Base-by-base conservation (phyloP, 1,140 invertebrate genomes). In the Eurosta solidaginis region DNA sequence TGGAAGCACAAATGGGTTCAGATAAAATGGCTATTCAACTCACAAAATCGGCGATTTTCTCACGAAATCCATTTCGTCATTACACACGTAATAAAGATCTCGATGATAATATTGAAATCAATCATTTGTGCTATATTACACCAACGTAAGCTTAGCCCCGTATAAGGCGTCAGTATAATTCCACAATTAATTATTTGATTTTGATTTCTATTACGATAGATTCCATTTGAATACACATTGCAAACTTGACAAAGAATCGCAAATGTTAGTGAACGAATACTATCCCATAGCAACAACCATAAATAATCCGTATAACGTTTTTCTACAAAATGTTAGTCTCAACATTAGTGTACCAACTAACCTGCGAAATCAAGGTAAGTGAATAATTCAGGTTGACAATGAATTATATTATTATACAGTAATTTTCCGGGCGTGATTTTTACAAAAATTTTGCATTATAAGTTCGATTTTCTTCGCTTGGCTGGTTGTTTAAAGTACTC, bases 231-330 rank as follows among this genome's bases (percentile, higher is more conserved):
- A 77, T 79, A 84, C 86, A 79, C 84, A 87, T 83, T 83, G 81
- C n/a, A 83, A 82, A 79, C 80, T 85, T 78, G 82, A 81, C 81
- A 45, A 74, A 78, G 76, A 79, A 54, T 82, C 82, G 74, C 59
- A 68, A 40, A 88, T 88, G 87, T 76, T 88, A 52, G 81, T 88
- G 20, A 88, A 88, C 79, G 87, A 88, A 77, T 88, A 85, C n/a
- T 87, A 84, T 80, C 82, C 83, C 25, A 82, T 87, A 36, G 81
- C 81, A 77, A 83, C 77, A 45, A 84, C 81, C 29, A 82, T 88
- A 25, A 85, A 77, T 74, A 88, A 88, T 85, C 81, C 82, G 0
- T 83, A 82, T 63, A 86, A 88, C 78, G 81, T 85, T 1, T 85
- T 85, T 80, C 78, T 88, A 50, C 83, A 87, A 77, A 87, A 88